phyloP scores from a whole-genome alignment of 2,888 invertebrate genomes.

The Pristionchus entomophagus region DNA sequence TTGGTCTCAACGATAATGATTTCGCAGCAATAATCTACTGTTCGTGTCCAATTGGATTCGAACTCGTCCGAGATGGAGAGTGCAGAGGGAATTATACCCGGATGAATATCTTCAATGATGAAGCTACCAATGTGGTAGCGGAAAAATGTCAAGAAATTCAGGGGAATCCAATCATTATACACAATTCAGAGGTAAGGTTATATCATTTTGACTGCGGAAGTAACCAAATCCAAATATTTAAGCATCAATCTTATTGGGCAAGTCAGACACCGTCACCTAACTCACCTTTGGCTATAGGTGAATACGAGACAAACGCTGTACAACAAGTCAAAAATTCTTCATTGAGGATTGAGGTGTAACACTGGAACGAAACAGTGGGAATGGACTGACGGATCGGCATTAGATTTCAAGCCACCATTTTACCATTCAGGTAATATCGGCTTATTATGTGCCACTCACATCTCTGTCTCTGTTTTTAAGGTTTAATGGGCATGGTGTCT shows the following conservation, averaged over 20 bases:
- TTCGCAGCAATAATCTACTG: not conserved
- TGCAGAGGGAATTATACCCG: too few species aligned
- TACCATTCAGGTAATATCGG: too few species aligned
- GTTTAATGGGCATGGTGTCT: too few species aligned
- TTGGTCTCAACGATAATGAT: too few species aligned
- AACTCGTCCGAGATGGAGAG: too few species aligned
- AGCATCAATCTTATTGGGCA: not conserved
- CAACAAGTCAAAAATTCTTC: not conserved
- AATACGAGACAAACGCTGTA: not conserved
- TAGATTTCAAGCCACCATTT: not conserved
- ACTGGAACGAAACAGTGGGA: not conserved
- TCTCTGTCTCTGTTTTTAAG: too few species aligned
- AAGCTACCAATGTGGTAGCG: too few species aligned
- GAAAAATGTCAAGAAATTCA: too few species aligned
- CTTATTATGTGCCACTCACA: too few species aligned
- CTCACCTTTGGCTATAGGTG: not conserved
- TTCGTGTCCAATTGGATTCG: not conserved
- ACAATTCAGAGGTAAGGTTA: not conserved
- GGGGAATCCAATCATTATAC: too few species aligned
- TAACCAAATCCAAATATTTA: not conserved
- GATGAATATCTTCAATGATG: too few species aligned
- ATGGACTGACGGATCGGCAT: not conserved
- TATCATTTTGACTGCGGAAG: too few species aligned
- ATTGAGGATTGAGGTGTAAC: not conserved
- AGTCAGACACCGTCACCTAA: not conserved